These are phyloP conservation scores for Forbesichthys agassizii DNA, from an alignment of 2,113 vertebrate species.

Conservation along the genomic window DNA sequence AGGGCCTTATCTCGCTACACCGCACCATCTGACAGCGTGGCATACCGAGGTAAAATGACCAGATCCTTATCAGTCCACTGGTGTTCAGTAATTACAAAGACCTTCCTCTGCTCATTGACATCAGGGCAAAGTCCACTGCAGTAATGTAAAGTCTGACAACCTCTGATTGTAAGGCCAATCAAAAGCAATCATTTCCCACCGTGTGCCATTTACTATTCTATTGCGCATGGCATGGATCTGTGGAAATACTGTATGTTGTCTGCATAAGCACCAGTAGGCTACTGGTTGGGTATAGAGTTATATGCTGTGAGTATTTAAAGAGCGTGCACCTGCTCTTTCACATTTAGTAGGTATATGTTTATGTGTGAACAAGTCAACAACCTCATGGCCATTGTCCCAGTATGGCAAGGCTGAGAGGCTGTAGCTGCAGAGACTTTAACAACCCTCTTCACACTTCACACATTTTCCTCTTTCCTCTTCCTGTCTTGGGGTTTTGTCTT, in stretches of 20 bases:
- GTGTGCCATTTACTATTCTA: too few relatives aligned
- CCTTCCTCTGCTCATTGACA: constrained; percentile 36
- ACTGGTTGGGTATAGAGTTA: background rate
- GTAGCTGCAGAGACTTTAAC: constrained; percentile 37
- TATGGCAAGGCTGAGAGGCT: constrained; percentile 33
- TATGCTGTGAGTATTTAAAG: background rate
- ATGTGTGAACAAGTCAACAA: constrained; percentile 21
- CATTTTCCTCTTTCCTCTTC: constrained; percentile 70
- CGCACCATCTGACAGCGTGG: constrained; percentile 41
- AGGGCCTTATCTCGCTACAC: constrained; percentile 50
- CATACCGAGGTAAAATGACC: constrained; percentile 63
- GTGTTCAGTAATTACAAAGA: constrained; percentile 51
- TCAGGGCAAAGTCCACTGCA: constrained; percentile 22
- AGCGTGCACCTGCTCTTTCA: constrained; percentile 53
- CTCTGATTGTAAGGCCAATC: constrained; percentile 10
- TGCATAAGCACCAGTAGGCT: background rate
- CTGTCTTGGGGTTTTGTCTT: constrained; percentile 63
- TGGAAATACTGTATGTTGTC: background rate
- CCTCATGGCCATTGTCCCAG: constrained; percentile 16
- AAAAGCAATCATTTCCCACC: too few relatives aligned
- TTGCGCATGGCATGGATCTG: background rate
- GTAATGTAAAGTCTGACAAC: constrained; percentile 41
- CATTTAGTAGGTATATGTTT: constrained; percentile 36
- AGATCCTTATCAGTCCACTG: constrained; percentile 59
- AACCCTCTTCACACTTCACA: constrained; percentile 70